Base-by-base conservation (phyloP, 2,888 invertebrate genomes). In the Diaphora mendica region DNA sequence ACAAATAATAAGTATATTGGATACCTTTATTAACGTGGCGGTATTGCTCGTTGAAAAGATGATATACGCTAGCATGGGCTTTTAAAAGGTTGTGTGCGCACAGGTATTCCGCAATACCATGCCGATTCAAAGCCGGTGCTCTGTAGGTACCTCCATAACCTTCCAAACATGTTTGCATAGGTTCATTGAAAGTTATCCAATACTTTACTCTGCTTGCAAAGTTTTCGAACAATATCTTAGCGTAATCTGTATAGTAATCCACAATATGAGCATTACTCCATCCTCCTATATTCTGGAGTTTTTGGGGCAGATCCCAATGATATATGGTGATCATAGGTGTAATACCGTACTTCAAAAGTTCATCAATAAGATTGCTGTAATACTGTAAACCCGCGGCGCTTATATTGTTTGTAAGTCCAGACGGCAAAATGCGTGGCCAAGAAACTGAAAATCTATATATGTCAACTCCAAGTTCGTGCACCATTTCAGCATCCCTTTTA, bases 151-250 rank as follows among this genome's bases (percentile, higher is more conserved):
- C 96, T 3, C 96, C 96, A 81, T 97, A 97, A 3, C 96, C 96
- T 79, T 93, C 92, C 76, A 94, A 88, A 83, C 96, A 96, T 65
- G 96, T 95, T 82, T 96, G 94, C 93, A 95, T 96, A 3, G 98
- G 98, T 87, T 98, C 98, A 87, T 98, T 98, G 80, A 98, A 96
- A 0, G 98, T 98, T 20, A 97, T 96, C 98, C 98, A 98, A 76
- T 96, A 95, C 88, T 96, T 97, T 11, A 97, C 97, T 86, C 96
- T 96, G 81, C 96, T 96, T 0, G 96, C 97, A 80, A 96, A 97
- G 86, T 96, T 92, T 71, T 96, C 95, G 78, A 97, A 96, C 74
- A 97, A 87, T 48, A 97, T 84, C 78, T 95, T 96, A 0, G 97
- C 97, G 79, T 96, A 97, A 84, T 97, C 97, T 35, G 95, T 96